Base-by-base conservation (phyloP, 2,888 invertebrate species). In the Ferrisia virgata region DNA sequence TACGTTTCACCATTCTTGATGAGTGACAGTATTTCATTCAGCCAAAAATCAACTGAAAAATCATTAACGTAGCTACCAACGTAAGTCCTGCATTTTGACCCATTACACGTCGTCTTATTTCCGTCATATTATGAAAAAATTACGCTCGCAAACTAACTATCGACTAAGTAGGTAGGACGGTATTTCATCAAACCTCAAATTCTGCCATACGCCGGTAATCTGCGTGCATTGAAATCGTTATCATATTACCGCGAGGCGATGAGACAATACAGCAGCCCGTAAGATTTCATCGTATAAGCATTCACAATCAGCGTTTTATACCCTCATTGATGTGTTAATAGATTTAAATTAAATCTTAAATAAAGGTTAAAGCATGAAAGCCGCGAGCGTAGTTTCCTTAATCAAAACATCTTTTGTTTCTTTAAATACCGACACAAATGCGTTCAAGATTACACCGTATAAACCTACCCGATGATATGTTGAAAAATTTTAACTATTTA, bases 401-500 rank as follows among this genome's bases (percentile, higher is more conserved):
- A 36, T 72, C 36, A 72, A 72, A 72, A 33, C 33, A 36, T 72
- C 72, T 72, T 72, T 72, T 72, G 72, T 72, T 72, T 72, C 72
- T 33, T 72, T 33, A 72, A 72, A 72, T 72, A 72, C 33, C 47
- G 28, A 64, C 58, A 64, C 25, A 28, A 64, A 64, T 64, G 58
- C 58, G 58, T 11, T 64, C 25, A 28, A 64, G 58, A 64, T 64
- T 64, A 47, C 28, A 64, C 18, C 58, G 58, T 28, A 28, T 28
- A 22, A 25, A 64, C 25, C 22, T n/a, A n/a, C n/a, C 13, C 22
- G 11, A 64, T n/a, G 22, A 28, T 64, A 28, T 64, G 58, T 64
- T 64, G 58, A 64, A 64, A n/a, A 64, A 28, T 64, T 64, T 64
- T 13, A 64, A 64, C 58, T 28, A 64, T 64, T 64, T 64, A 64